phyloP scores from a whole-genome alignment of 2,797 vertebrate species.

The Scleropages formosus region DNA sequence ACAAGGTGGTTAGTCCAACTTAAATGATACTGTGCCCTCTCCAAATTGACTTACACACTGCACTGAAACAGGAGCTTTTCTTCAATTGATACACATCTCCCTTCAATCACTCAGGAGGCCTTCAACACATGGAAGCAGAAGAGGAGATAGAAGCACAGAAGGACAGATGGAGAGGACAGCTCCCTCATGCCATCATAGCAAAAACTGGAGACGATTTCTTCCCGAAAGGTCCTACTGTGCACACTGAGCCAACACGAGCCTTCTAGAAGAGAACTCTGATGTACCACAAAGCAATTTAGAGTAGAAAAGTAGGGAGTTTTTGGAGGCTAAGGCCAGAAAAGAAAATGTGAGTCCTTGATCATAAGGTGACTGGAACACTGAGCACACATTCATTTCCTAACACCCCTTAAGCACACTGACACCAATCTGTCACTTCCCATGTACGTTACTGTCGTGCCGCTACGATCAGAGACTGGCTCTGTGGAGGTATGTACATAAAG shows the following conservation, averaged over 20 bases:
- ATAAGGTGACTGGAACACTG: background rate
- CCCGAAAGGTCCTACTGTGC: no score
- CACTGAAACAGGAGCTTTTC: background rate
- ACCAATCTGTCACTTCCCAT: background rate
- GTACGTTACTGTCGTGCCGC: no score
- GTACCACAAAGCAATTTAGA: no score
- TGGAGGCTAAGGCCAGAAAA: background rate
- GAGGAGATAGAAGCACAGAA: background rate
- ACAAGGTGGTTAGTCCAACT: no score
- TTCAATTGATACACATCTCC: background rate
- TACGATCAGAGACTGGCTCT: no score
- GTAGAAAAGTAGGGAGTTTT: no score
- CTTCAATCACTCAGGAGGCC: conserved; percentile 5
- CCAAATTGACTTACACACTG: background rate
- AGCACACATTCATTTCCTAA: background rate
- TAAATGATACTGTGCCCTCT: no score
- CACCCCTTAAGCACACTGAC: background rate
- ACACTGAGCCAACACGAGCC: no score
- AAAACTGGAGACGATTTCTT: background rate
- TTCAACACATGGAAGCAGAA: background rate
- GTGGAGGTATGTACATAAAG: no score
- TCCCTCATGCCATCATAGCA: background rate
- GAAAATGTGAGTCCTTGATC: no score
- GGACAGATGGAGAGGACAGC: background rate
- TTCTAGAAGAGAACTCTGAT: no score